Conservation (phyloP, 2,888 invertebrate genomes). For the Aphodius granarius region DNA sequence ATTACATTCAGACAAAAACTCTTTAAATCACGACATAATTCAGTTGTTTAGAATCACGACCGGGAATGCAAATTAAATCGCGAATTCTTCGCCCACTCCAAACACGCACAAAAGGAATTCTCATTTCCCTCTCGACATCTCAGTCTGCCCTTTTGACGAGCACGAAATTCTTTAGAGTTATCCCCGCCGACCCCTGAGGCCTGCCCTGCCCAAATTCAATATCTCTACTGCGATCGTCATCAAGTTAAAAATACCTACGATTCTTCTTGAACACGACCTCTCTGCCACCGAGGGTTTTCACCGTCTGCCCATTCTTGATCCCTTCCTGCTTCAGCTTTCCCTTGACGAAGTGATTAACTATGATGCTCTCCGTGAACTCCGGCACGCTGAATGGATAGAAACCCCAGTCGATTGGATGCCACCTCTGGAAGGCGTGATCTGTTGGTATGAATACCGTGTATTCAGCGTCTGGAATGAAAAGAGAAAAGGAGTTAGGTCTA, state of each 20-base stretch:
- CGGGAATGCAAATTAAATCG: not conserved
- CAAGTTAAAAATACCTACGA: slow-evolving; percentile 54
- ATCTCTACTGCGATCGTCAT: not conserved
- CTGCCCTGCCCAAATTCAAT: not conserved
- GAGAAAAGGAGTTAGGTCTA: not conserved
- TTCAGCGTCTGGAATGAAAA: slow-evolving; percentile 53
- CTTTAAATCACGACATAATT: not conserved
- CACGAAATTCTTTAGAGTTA: not conserved
- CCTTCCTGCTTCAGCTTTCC: slow-evolving; percentile 60
- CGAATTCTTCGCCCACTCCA: not conserved
- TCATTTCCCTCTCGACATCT: not conserved
- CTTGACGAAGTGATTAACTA: slow-evolving; percentile 64
- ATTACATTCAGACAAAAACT: not conserved
- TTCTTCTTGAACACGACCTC: slow-evolving; percentile 60
- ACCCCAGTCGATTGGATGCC: slow-evolving; percentile 72
- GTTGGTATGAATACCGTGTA: slow-evolving; percentile 67
- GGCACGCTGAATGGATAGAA: slow-evolving; percentile 70
- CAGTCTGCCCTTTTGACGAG: not conserved
- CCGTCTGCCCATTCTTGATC: slow-evolving; percentile 58
- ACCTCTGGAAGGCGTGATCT: slow-evolving; percentile 67
- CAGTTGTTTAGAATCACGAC: not conserved
- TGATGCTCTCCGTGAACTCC: slow-evolving; percentile 64
- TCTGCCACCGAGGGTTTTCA: slow-evolving; percentile 62
- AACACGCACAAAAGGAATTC: not conserved
- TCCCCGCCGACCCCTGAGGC: too few relatives aligned